Evolutionary conservation across 2,113 vertebrate species (phyloP).

Genomic region (Sorex araneus): DNA sequence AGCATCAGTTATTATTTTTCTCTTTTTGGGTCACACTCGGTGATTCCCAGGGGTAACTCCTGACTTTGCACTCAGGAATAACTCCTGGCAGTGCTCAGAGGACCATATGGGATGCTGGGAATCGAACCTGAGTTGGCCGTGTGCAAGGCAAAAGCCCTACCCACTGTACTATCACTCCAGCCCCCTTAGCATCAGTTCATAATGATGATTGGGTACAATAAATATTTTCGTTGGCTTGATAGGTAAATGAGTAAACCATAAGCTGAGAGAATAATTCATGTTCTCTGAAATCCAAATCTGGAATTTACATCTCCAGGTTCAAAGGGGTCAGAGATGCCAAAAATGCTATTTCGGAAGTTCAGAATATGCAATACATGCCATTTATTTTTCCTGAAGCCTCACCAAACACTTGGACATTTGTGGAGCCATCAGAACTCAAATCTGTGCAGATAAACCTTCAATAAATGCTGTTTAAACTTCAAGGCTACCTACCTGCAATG

Average conservation of each 20-base stretch:
- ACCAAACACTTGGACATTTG: neutral
- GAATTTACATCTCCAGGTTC: slow-evolving; percentile 38
- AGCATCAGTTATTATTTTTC: too few species aligned
- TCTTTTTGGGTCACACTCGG: too few species aligned
- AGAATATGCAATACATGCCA: neutral
- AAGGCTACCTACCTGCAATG: neutral
- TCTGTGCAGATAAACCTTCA: neutral
- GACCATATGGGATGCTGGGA: too few species aligned
- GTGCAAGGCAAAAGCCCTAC: too few species aligned
- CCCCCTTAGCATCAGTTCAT: neutral
- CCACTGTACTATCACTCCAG: too few species aligned
- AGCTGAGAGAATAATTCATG: slow-evolving; percentile 32
- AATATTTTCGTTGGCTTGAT: slow-evolving; percentile 6
- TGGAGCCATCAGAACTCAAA: neutral
- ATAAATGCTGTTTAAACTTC: neutral
- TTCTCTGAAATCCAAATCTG: slow-evolving; percentile 38
- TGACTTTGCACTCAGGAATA: too few species aligned
- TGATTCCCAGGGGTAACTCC: too few species aligned
- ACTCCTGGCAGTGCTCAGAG: too few species aligned
- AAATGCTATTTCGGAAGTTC: neutral
- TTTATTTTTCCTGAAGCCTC: neutral
- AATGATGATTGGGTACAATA: neutral
- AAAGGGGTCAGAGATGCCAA: neutral
- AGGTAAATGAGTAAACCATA: neutral
- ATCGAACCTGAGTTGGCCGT: too few species aligned